These are phyloP conservation scores for Gisinianus flammeolus DNA, from an alignment of 2,888 invertebrate species.

Conservation along the genomic window DNA sequence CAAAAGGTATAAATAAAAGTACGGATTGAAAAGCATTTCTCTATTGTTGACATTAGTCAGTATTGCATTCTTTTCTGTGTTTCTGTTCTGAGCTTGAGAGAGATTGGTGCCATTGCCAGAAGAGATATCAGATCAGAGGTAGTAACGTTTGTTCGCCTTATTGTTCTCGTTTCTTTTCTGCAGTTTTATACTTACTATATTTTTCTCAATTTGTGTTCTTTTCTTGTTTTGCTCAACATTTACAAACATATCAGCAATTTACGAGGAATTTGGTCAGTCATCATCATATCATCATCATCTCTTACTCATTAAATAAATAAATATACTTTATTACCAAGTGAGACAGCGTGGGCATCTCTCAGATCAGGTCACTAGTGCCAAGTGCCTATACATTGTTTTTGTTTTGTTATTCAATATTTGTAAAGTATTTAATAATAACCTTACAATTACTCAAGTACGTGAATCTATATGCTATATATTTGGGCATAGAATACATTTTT, in stretches of 20 bases:
- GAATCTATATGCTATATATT: too few relatives aligned
- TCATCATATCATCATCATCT: conserved; percentile 11
- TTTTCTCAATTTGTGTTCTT: not conserved
- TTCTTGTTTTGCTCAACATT: not conserved
- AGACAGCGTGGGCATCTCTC: too few relatives aligned
- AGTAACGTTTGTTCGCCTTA: conserved; percentile 13
- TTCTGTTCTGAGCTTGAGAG: not conserved
- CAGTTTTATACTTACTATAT: not conserved
- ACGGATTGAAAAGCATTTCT: conserved; percentile 21
- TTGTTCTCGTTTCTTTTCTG: too few relatives aligned
- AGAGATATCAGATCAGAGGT: conserved; percentile 1
- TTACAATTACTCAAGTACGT: too few relatives aligned
- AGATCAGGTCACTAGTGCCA: conserved; percentile 24
- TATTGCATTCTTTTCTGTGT: not conserved
- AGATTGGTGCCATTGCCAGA: conserved; percentile 28
- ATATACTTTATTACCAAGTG: not conserved
- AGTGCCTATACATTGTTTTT: not conserved
- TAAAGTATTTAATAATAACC: too few relatives aligned
- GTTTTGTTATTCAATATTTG: too few relatives aligned
- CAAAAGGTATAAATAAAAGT: conserved; percentile 33
- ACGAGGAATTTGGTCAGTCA: too few relatives aligned
- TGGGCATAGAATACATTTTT: too few relatives aligned
- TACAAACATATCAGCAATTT: too few relatives aligned
- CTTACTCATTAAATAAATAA: not conserved
- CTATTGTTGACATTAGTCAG: conserved; percentile 18